Conservation (phyloP, 2,797 vertebrate genomes). For the Rhabdomys pumilio region DNA sequence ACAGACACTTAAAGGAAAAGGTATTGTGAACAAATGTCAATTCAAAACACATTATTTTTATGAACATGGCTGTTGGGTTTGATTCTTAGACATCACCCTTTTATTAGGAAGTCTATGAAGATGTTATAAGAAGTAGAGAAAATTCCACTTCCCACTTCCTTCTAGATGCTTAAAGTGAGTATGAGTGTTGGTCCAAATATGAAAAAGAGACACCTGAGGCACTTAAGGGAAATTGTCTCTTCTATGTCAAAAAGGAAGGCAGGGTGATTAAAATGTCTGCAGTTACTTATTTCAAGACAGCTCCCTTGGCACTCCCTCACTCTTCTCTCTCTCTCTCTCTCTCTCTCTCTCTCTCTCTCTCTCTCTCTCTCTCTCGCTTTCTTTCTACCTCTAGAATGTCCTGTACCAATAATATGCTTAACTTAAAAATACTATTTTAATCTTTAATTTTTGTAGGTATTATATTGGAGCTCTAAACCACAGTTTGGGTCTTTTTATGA, state of each 20-base stretch:
- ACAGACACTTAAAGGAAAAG: constrained; percentile 86
- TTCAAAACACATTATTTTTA: constrained; percentile 87
- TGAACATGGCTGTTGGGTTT: constrained; percentile 85
- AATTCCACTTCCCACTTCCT: background rate
- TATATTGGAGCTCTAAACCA: constrained; percentile 15
- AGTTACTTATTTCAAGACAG: constrained; percentile 13
- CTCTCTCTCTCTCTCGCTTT: no score
- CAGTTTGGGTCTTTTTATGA: background rate
- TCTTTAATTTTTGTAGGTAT: background rate
- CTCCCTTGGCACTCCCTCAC: background rate
- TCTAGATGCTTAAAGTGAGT: constrained; percentile 4
- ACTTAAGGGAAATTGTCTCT: background rate
- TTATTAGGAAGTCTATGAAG: constrained; percentile 1
- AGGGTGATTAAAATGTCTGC: constrained; percentile 14
- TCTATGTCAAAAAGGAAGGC: background rate
- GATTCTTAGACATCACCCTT: constrained; percentile 61
- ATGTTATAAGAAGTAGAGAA: background rate
- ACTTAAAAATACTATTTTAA: background rate
- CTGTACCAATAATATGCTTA: background rate
- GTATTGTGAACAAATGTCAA: constrained; percentile 87
- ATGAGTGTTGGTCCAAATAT: background rate
- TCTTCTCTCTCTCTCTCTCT: accelerated
- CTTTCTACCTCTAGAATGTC: background rate
- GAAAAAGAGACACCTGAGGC: background rate
- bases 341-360: accelerated